phyloP scores from a whole-genome alignment of 2,113 vertebrate species.

The Equus quagga region DNA sequence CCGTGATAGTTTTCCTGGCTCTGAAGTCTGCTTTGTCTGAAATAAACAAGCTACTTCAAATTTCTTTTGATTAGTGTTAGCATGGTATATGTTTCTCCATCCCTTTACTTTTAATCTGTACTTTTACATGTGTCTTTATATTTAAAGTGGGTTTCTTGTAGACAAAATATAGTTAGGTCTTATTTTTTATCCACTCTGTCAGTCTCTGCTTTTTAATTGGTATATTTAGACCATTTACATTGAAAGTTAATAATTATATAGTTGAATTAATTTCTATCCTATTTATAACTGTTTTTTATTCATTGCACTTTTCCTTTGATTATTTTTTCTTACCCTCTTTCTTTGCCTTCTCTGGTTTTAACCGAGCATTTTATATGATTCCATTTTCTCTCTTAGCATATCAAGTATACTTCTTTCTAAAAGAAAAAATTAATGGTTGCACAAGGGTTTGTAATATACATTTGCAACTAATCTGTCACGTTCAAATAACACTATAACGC shows the following conservation, averaged over 20 bases:
- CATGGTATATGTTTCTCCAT: not conserved
- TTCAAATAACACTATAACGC: not conserved
- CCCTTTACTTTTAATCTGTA: not conserved
- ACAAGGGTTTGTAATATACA: not conserved
- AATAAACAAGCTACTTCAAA: not conserved
- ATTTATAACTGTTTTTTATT: not conserved
- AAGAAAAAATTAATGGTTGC: not conserved
- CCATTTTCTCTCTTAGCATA: not conserved
- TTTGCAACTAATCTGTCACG: not conserved
- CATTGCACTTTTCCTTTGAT: not conserved
- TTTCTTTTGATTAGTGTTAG: not conserved
- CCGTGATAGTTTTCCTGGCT: not conserved
- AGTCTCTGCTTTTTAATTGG: not conserved
- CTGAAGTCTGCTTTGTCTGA: not conserved
- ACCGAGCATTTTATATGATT: not conserved
- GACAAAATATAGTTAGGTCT: not conserved
- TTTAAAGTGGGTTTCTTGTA: not conserved
- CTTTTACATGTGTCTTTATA: not conserved
- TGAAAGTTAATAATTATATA: not conserved
- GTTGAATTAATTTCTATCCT: not conserved
- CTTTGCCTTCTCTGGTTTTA: not conserved
- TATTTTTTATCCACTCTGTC: not conserved
- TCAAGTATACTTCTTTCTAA: not conserved
- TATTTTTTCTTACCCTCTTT: not conserved
- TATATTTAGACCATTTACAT: not conserved